A percentile compares a stretch with the other conserved stretches of the same genome.
phyloP scores from a whole-genome alignment of 2,797 vertebrate species.

The Atherinosoma microstoma region DNA sequence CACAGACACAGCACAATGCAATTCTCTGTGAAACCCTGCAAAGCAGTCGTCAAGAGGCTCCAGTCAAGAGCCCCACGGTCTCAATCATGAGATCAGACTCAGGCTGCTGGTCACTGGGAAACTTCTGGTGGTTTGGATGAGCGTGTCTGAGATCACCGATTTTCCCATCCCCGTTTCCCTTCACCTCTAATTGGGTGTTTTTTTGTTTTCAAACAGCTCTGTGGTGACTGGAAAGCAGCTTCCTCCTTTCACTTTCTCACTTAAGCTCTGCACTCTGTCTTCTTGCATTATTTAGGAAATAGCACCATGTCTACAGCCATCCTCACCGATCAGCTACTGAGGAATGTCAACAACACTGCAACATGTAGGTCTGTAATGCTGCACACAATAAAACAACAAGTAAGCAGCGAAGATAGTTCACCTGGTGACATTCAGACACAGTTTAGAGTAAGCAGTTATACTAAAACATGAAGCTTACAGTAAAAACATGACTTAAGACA shows the following conservation, averaged over 20 bases:
- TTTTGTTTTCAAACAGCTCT: slow-evolving; percentile 42
- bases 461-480: not conserved
- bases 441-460: not conserved
- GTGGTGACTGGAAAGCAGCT: slow-evolving; percentile 37
- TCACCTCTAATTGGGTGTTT: slow-evolving; percentile 35
- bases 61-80: slow-evolving; percentile 19
- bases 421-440: not conserved
- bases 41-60: slow-evolving; percentile 37
- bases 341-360: slow-evolving; percentile 41
- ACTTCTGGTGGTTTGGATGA: slow-evolving; percentile 15
- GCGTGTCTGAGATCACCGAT: slow-evolving; percentile 4
- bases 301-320: slow-evolving; percentile 50
- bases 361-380: slow-evolving; percentile 20
- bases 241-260: slow-evolving; percentile 31
- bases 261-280: slow-evolving; percentile 56
- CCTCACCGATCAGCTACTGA: slow-evolving; percentile 35
- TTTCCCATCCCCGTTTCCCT: slow-evolving; percentile 8
- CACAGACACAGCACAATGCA: slow-evolving; percentile 60
- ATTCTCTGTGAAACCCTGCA: slow-evolving; percentile 50
- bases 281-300: slow-evolving; percentile 76
- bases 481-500: not conserved
- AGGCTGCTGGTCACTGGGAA: slow-evolving; percentile 20
- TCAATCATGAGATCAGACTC: slow-evolving; percentile 45
- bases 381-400: slow-evolving; percentile 6
- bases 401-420: not conserved